Evolutionary conservation across 2,888 invertebrate genomes (phyloP), one percentile per base, ranked within the genome.

Genomic region (Eubasilissa splendida): DNA sequence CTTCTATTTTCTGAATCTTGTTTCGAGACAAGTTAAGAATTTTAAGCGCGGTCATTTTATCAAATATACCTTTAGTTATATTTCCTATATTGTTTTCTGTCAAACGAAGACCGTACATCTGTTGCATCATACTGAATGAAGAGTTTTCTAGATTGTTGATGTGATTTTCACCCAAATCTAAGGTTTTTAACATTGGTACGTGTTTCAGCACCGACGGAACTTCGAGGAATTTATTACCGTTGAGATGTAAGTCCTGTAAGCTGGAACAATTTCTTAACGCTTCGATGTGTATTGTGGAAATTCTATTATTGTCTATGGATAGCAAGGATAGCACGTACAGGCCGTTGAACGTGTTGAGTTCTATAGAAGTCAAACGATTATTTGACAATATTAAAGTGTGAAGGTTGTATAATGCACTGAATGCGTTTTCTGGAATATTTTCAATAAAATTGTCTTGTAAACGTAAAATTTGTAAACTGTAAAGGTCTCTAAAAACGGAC

Each of bases 151-250:
- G 92, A 85, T 92, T 92, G 76, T 93, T 92, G 85, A 97, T 95
- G 86, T 94, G 93, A 88, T 97, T 97, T 89, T 96, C 95, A 52
- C 96, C 96, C 84, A 97, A 91, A 88, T 96, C 96, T 83, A 97
- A 90, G 31, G 95, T 94, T 88, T 94, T 94, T 81, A 97, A 88
- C 86, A 94, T 92, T 68, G 94, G 94, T 85, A 96, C 93, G 87
- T 93, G 93, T 86, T 92, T 92, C 74, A 96, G 88, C 68, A 95
- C 95, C 84, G 92, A 91, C 78, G 96, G 96, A 82, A 96, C 94
- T 86, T 93, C 92, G 84, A 93, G 91, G 81, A 96, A 90, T 86
- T 95, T 93, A 87, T 96, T 96, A 83, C 95, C 95, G 88, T 95
- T 96, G 84, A 96, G 91, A 88, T 96, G 96, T 84, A 96, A 89